phyloP scores from a whole-genome alignment of 2,888 invertebrate species.

The Cosmia pyralina region DNA sequence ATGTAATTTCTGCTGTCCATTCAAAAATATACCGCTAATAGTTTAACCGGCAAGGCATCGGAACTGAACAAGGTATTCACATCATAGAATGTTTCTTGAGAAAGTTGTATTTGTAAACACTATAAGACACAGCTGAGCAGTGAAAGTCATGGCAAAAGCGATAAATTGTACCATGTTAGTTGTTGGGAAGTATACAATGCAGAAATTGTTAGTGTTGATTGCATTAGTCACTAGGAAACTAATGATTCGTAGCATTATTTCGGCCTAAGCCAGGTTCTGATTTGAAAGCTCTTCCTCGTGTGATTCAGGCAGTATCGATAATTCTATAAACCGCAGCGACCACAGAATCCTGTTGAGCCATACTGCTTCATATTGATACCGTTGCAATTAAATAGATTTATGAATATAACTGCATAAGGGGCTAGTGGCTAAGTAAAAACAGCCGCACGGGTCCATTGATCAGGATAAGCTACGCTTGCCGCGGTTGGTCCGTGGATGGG shows the following conservation, averaged over 20 bases:
- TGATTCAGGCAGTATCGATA: slow-evolving; percentile 21
- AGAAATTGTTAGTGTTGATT: slow-evolving; percentile 37
- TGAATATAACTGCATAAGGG: neutral
- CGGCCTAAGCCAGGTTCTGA: neutral
- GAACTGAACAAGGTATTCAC: slow-evolving; percentile 48
- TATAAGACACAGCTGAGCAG: slow-evolving; percentile 58
- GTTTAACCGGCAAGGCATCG: slow-evolving; percentile 30
- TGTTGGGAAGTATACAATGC: slow-evolving; percentile 39
- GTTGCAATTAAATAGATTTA: slow-evolving; percentile 19
- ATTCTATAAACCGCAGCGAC: slow-evolving; percentile 24
- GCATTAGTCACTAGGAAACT: slow-evolving; percentile 1
- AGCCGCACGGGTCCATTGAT: no score
- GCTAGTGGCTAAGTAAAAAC: no score
- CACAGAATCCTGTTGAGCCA: slow-evolving; percentile 20
- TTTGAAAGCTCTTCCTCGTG: slow-evolving; percentile 27
- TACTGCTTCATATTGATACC: slow-evolving; percentile 2
- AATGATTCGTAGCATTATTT: slow-evolving; percentile 8
- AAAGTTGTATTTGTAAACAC: slow-evolving; percentile 67
- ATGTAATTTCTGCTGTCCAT: neutral
- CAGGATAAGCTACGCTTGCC: no score
- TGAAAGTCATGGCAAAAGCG: slow-evolving; percentile 64
- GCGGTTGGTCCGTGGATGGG: no score
- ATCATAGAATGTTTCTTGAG: slow-evolving; percentile 64
- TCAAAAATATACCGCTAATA: slow-evolving; percentile 17
- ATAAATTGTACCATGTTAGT: slow-evolving; percentile 62